A percentile compares a stretch with the other conserved stretches of the same genome.
Evolutionary conservation across 2,888 invertebrate genomes (phyloP).

Genomic region (Oligia fasciuncula): DNA sequence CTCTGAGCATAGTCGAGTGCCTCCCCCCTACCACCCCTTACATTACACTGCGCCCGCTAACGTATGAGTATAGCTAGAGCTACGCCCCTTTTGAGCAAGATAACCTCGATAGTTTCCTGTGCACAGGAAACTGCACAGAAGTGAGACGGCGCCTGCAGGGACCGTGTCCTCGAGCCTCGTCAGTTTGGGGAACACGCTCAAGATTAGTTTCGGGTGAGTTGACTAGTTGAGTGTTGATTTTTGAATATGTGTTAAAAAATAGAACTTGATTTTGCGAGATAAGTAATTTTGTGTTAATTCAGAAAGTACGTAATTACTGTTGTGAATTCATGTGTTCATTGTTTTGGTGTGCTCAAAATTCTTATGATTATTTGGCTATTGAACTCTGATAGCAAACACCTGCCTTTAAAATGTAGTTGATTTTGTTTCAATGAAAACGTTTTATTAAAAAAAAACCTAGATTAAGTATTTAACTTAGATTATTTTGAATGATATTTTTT

Average conservation of each 20-base stretch:
- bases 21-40: conserved; percentile 31
- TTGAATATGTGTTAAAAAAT: conserved; percentile 10
- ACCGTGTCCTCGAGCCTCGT: conserved; percentile 94
- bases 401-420: neutral
- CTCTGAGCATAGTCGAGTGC: conserved; percentile 36
- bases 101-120: conserved; percentile 89
- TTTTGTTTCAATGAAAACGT: neutral
- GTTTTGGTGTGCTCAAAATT: conserved; percentile 38
- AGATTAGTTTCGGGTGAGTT: conserved; percentile 95
- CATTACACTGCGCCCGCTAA: conserved; percentile 75
- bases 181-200: conserved; percentile 94
- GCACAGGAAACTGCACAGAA: conserved; percentile 91
- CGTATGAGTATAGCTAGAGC: conserved; percentile 77
- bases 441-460: neutral
- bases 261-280: conserved; percentile 9
- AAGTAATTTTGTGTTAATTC: conserved; percentile 20
- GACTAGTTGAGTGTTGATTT: neutral
- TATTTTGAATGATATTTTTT: too few species aligned
- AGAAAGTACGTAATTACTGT: conserved; percentile 11
- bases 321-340: conserved; percentile 26
- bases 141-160: conserved; percentile 93
- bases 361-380: neutral
- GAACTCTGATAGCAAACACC: neutral
- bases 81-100: conserved; percentile 74
- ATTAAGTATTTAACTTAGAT: too few species aligned